A percentile compares a stretch with the other conserved stretches of the same genome.
Conservation (phyloP, 2,797 vertebrate genomes). For the Pyrocephalus nanus region DNA sequence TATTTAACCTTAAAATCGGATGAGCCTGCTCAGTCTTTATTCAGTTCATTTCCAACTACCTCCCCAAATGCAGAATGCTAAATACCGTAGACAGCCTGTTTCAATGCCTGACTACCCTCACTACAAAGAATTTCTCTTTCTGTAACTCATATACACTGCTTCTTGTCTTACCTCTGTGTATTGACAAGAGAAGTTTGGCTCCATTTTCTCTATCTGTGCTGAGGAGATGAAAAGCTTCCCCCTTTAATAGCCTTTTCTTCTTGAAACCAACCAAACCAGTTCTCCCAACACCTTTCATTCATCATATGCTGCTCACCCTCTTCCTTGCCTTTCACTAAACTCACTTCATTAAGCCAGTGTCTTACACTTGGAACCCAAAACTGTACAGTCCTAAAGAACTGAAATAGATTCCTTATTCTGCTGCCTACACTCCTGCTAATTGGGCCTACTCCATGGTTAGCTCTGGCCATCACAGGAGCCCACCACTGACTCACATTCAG, state of each 20-base stretch:
- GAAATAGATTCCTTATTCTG: background rate
- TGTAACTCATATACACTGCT: background rate
- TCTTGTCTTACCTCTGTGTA: background rate
- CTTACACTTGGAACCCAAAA: background rate
- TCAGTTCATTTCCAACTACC: background rate
- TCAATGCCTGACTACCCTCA: background rate
- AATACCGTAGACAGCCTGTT: background rate
- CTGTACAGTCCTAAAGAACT: background rate
- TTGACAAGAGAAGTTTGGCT: background rate
- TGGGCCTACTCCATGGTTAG: background rate
- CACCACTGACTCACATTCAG: background rate
- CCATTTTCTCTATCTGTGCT: background rate
- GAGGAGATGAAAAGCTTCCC: background rate
- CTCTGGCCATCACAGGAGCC: background rate
- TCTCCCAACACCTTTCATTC: background rate
- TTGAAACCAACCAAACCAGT: background rate
- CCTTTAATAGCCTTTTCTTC: background rate
- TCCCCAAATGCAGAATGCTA: background rate
- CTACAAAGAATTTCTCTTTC: background rate
- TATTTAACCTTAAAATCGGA: background rate
- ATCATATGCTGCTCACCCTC: background rate
- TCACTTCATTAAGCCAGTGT: background rate
- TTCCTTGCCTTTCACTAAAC: background rate
- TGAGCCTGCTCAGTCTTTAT: background rate
- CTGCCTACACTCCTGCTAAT: background rate